These are phyloP conservation scores for Vanessa tameamea DNA, from an alignment of 1,140 invertebrate genomes.

Conservation along the genomic window DNA sequence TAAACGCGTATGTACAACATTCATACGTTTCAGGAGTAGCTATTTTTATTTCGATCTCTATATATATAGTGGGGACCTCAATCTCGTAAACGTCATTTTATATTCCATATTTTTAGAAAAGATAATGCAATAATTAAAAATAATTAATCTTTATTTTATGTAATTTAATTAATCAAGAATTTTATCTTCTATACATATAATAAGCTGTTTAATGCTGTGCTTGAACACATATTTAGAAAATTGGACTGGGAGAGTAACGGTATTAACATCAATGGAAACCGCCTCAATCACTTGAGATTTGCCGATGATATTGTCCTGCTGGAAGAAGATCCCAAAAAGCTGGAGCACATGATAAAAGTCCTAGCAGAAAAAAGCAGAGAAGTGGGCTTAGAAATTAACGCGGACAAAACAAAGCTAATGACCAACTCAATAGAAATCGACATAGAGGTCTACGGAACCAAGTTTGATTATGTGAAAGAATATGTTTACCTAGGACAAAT, in stretches of 20 bases:
- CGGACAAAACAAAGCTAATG: slow-evolving; percentile 41
- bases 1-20: no score
- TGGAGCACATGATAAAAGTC: slow-evolving; percentile 31
- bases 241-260: slow-evolving; percentile 4
- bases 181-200: no score
- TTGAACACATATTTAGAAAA: no score
- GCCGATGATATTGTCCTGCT: slow-evolving; percentile 49
- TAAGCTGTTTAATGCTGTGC: no score
- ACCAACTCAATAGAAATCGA: slow-evolving; percentile 33
- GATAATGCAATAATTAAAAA: no score
- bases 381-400: slow-evolving; percentile 37
- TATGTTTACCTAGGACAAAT: slow-evolving; percentile 35
- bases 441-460: slow-evolving; percentile 33
- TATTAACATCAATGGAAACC: slow-evolving; percentile 40
- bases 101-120: no score
- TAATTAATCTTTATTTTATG: no score
- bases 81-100: no score
- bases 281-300: slow-evolving; percentile 49
- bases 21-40: no score
- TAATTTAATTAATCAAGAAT: no score
- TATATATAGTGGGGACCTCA: no score
- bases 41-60: no score
- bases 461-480: slow-evolving; percentile 38
- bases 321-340: slow-evolving; percentile 23
- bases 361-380: slow-evolving; percentile 23